A percentile compares a stretch with the other conserved stretches of the same genome.
Evolutionary conservation across 2,113 vertebrate species (phyloP).

Genomic region (Morone saxatilis): DNA sequence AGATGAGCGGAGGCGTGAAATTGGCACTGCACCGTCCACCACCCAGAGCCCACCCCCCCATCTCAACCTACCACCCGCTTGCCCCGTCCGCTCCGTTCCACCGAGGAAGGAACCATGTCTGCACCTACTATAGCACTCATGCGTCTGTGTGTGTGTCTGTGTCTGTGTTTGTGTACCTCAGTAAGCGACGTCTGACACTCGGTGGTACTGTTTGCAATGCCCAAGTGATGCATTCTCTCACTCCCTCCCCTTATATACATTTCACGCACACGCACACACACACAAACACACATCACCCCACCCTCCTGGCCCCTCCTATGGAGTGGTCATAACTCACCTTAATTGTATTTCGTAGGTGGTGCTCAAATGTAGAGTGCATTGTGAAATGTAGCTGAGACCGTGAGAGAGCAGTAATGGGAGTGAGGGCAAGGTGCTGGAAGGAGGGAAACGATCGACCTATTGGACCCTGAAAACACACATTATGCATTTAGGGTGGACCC

Average conservation of each 20-base stretch:
- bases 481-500: conserved; percentile 54
- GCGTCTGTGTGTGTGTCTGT: background rate
- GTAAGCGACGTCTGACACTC: conserved; percentile 9
- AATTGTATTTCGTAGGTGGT: conserved; percentile 77
- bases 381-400: conserved; percentile 55
- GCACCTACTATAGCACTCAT: background rate
- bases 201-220: conserved; percentile 25
- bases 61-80: conserved; percentile 44
- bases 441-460: conserved; percentile 54
- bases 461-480: conserved; percentile 65
- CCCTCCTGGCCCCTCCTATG: conserved; percentile 31
- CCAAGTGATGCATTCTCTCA: conserved; percentile 51
- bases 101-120: conserved; percentile 29
- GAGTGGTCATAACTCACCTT: conserved; percentile 77
- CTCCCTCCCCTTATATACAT: conserved; percentile 15
- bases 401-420: conserved; percentile 62
- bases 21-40: conserved; percentile 79
- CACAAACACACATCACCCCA: conserved; percentile 18
- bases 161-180: conserved; percentile 9
- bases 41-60: conserved; percentile 39
- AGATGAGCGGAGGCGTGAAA: conserved; percentile 83
- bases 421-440: conserved; percentile 55
- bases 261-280: background rate
- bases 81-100: conserved; percentile 50
- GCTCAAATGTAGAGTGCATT: conserved; percentile 56